Base-by-base conservation (phyloP, 2,797 vertebrate species). In the Halcyon chelicuti region DNA sequence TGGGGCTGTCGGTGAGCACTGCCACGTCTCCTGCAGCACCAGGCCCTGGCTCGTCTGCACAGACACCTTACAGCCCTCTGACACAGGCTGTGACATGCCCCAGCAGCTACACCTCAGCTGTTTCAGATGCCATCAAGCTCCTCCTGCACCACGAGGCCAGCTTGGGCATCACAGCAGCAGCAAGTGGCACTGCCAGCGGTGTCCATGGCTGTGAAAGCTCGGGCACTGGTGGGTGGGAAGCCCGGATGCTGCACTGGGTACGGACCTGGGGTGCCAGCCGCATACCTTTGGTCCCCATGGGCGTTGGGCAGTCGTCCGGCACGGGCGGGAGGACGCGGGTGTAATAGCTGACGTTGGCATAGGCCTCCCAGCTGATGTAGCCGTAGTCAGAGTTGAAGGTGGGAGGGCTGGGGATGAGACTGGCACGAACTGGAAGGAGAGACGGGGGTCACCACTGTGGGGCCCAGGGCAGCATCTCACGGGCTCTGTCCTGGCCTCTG, bases 331-430 rank as follows among this genome's bases (percentile, higher is more conserved):
- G 98, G 72, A 99, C 13, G 0, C 99, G 98, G 3, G 99, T 99
- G 95, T 99, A 99, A 76, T 99, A 99, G 91, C 98, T 99, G 86
- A 96, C 91, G 3, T 99, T 99, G 97, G 98, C 96, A 81, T 99
- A 99, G 14, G 99, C 97, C 93, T 99, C 99, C 99, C 99, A 99
- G 97, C 93, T 99, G 95, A 99, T 96, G 97, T 99, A 99, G 71
- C 98, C 98, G 3, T 99, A 98, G 10, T 98, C 98, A 7, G 98
- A 98, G 87, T 99, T 99, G 98, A 99, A 99, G 35, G 99, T 99
- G 4, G 99, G 99, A 26, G 99, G 99, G 75, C 99, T 99, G 87
- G 99, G 99, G 90, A 99, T 99, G 33, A 99, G 98, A 49, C 98
- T 98, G 91, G 98, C 98, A 35, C 99, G 98, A 55, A 94, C 99